Evolutionary conservation across 2,113 vertebrate genomes (phyloP).

Genomic region (Pionites leucogaster): DNA sequence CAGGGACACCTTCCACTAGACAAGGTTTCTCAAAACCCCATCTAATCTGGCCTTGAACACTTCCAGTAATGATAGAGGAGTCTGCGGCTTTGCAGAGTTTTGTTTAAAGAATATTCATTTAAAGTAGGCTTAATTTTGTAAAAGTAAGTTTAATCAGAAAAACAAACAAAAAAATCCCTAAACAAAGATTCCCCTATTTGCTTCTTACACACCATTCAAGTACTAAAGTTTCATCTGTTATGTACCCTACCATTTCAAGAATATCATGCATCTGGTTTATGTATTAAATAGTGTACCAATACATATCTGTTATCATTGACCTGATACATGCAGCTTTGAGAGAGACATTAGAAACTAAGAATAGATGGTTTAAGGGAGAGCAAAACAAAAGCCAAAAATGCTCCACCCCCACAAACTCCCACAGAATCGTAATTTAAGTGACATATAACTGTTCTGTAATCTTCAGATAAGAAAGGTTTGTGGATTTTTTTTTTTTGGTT

Average conservation of each 20-base stretch:
- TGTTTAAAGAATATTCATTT: not conserved
- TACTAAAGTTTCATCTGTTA: not conserved
- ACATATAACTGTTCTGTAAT: not conserved
- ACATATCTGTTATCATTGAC: not conserved
- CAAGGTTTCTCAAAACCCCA: not conserved
- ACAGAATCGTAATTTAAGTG: not conserved
- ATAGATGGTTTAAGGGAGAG: not conserved
- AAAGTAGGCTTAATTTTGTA: not conserved
- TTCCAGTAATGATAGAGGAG: not conserved
- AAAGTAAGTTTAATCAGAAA: not conserved
- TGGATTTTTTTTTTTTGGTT: not conserved
- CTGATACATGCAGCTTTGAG: not conserved
- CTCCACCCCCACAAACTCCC: not conserved
- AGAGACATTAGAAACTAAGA: not conserved
- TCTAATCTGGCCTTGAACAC: not conserved
- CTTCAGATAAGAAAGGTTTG: not conserved
- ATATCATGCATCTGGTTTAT: not conserved
- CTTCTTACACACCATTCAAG: not conserved
- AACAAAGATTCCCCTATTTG: not conserved
- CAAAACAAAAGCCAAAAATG: not conserved
- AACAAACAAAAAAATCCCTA: not conserved
- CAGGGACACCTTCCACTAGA: not conserved
- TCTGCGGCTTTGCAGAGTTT: not conserved
- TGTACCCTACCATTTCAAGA: not conserved
- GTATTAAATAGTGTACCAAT: not conserved